phyloP scores from a whole-genome alignment of 1,140 invertebrate genomes.

The Drosophila erecta region DNA sequence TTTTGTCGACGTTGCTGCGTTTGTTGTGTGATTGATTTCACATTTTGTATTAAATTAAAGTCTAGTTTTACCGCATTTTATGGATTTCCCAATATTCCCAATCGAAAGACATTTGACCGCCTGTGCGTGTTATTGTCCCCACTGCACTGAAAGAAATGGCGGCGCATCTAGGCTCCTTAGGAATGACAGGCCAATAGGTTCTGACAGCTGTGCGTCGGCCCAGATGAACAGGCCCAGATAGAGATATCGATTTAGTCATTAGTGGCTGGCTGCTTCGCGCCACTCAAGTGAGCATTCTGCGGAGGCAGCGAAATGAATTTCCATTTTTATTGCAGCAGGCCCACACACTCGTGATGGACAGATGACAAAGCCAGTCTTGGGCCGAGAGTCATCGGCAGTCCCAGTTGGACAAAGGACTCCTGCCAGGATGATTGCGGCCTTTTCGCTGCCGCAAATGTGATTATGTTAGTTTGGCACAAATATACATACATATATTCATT shows the following conservation, averaged over 20 bases:
- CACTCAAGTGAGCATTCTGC: constrained; percentile 56
- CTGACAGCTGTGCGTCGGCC: constrained; percentile 55
- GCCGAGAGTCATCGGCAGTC: constrained; percentile 7
- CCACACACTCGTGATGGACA: constrained; percentile 27
- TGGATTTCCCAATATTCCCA: neutral
- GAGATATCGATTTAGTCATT: constrained; percentile 81
- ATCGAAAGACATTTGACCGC: neutral
- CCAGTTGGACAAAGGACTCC: constrained; percentile 21
- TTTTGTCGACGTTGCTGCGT: neutral
- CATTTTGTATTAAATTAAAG: neutral
- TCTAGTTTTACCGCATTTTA: neutral
- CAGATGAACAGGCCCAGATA: constrained; percentile 52
- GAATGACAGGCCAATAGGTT: constrained; percentile 43
- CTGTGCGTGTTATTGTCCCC: neutral
- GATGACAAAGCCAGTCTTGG: constrained; percentile 33
- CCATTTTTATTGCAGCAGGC: constrained; percentile 69
- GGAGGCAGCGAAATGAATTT: constrained; percentile 66
- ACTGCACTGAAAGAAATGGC: neutral
- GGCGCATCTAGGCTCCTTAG: constrained; percentile 34
- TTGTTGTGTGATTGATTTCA: constrained; percentile 14
- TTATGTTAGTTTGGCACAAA: constrained; percentile 54
- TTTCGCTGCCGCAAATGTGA: constrained; percentile 26
- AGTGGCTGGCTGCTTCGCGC: constrained; percentile 45
- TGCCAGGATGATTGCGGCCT: constrained; percentile 33
- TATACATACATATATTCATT: constrained; percentile 37